phyloP scores from a whole-genome alignment of 1,140 invertebrate genomes.

The Aphidius ervi region DNA sequence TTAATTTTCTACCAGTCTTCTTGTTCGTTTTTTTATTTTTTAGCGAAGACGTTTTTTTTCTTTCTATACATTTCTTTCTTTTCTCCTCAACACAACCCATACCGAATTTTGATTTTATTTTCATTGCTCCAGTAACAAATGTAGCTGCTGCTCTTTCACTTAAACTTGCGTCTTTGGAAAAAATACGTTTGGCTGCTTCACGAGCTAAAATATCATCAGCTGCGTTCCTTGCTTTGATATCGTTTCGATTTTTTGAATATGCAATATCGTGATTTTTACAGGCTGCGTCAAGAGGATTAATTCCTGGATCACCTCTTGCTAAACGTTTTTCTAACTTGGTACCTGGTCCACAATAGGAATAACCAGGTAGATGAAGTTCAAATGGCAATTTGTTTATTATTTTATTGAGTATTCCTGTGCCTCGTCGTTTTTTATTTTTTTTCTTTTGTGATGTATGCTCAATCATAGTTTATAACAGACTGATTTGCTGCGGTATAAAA shows the following conservation, averaged over 20 bases:
- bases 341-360: neutral
- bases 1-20: no score
- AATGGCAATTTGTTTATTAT: neutral
- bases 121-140: no score
- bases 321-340: conserved; percentile 4
- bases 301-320: neutral
- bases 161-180: no score
- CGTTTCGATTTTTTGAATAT: neutral
- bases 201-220: no score
- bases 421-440: neutral
- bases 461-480: neutral
- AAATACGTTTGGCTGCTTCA: no score
- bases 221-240: no score
- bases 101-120: neutral
- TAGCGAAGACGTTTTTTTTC: no score
- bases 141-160: no score
- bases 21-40: no score
- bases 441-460: neutral
- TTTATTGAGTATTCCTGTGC: neutral
- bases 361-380: neutral
- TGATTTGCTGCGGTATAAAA: no score
- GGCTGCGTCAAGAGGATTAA: neutral
- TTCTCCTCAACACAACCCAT: no score
- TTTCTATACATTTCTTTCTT: no score
- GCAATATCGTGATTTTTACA: conserved; percentile 1